These are phyloP conservation scores for Triplophysa tibetana DNA, from an alignment of 2,113 vertebrate genomes.

Conservation along the genomic window DNA sequence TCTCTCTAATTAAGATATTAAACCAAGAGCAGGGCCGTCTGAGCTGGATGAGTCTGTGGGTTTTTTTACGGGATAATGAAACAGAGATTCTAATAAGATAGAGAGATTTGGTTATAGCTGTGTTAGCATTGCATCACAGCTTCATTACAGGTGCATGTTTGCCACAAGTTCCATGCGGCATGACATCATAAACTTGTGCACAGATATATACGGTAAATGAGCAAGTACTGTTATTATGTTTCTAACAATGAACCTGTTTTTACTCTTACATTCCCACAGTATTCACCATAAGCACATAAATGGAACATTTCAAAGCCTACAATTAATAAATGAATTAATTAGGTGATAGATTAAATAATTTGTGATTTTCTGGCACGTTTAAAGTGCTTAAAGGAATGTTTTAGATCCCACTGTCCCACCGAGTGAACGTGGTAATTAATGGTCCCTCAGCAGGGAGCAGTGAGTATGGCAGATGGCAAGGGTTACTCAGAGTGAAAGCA, in stretches of 20 bases:
- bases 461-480: slow-evolving; percentile 58
- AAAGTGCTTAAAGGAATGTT: slow-evolving; percentile 60
- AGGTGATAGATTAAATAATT: slow-evolving; percentile 53
- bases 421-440: slow-evolving; percentile 62
- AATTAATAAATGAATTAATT: slow-evolving; percentile 52
- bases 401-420: slow-evolving; percentile 54
- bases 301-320: slow-evolving; percentile 13
- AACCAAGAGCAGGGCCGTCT: slow-evolving; percentile 55
- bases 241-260: not conserved
- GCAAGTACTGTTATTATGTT: not conserved
- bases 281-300: not conserved
- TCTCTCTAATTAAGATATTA: slow-evolving; percentile 69
- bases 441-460: slow-evolving; percentile 56
- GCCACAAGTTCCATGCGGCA: not conserved
- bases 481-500: slow-evolving; percentile 55
- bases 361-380: slow-evolving; percentile 55
- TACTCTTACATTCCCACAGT: not conserved
- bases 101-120: slow-evolving; percentile 25
- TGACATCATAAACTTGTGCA: slow-evolving; percentile 19
- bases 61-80: slow-evolving; percentile 45
- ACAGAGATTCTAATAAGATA: slow-evolving; percentile 41
- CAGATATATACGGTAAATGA: not conserved
- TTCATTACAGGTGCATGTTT: slow-evolving; percentile 24
- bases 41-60: slow-evolving; percentile 50
- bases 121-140: slow-evolving; percentile 39